Conservation (phyloP, 92 coral and sea anemone species). For the Scolanthus callimorphus region DNA sequence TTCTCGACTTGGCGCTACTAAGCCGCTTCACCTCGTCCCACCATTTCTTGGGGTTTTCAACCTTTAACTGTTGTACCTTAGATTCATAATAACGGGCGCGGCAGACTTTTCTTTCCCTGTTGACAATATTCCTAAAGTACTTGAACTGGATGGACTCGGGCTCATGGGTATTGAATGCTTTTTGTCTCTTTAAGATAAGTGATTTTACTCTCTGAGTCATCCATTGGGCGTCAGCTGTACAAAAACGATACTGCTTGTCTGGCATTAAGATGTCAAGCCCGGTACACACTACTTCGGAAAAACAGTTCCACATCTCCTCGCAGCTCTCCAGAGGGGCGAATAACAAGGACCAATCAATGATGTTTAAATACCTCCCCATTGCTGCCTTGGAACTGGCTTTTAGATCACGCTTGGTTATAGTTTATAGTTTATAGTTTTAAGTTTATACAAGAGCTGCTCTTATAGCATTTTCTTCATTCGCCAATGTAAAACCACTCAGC, state of each 20-base stretch:
- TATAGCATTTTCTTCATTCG: too few species aligned
- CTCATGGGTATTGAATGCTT: slow-evolving; percentile 25
- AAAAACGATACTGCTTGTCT: slow-evolving; percentile 6
- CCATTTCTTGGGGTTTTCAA: slow-evolving; percentile 24
- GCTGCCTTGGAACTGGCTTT: too few species aligned
- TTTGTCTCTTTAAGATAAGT: too few species aligned
- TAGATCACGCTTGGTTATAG: too few species aligned
- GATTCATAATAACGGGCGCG: slow-evolving; percentile 24
- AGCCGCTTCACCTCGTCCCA: slow-evolving; percentile 29
- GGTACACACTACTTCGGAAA: slow-evolving; percentile 22
- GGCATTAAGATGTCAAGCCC: slow-evolving; percentile 41
- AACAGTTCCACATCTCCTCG: too few species aligned
- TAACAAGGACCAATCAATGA: too few species aligned
- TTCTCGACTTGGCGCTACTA: slow-evolving; percentile 12
- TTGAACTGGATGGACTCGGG: slow-evolving; percentile 8
- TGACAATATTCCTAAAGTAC: slow-evolving; percentile 21
- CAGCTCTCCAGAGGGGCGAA: too few species aligned
- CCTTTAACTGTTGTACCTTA: slow-evolving; percentile 36
- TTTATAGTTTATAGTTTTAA: too few species aligned
- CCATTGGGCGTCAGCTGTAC: slow-evolving; percentile 48
- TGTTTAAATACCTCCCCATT: too few species aligned
- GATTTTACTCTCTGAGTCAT: slow-evolving; percentile 40
- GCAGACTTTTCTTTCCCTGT: slow-evolving; percentile 40
- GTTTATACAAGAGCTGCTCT: too few species aligned
- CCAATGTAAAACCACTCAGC: too few species aligned